Conservation (phyloP, 2,113 vertebrate species). For the Lutjanus erythropterus region DNA sequence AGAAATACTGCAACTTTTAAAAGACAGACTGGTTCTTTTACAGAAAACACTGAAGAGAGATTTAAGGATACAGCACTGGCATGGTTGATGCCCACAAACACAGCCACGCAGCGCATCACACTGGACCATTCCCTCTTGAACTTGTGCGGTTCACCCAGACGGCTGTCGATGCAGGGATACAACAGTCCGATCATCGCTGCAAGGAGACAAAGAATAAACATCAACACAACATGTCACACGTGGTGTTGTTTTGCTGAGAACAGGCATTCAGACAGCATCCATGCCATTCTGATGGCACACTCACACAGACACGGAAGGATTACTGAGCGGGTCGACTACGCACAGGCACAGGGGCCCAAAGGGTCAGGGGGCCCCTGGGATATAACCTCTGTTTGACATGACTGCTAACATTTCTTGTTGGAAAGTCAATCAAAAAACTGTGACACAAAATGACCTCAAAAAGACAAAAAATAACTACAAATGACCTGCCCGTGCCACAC, state of each 20-base stretch:
- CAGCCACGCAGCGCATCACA: conserved; percentile 97
- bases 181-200: conserved; percentile 94
- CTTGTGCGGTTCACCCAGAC: conserved; percentile 94
- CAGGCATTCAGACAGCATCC: not conserved
- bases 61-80: conserved; percentile 97
- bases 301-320: not conserved
- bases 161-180: conserved; percentile 96
- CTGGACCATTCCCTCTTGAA: conserved; percentile 99
- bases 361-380: not conserved
- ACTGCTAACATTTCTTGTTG: too few relatives aligned
- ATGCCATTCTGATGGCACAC: too few relatives aligned
- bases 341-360: not conserved
- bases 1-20: too few relatives aligned
- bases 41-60: not conserved
- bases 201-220: not conserved
- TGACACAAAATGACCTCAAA: too few relatives aligned
- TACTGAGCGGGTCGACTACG: not conserved
- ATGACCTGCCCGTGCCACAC: too few relatives aligned
- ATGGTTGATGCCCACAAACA: conserved; percentile 98
- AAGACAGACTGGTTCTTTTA: not conserved
- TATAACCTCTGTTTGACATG: not conserved
- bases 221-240: not conserved
- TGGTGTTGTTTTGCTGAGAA: conserved; percentile 1
- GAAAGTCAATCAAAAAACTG: too few relatives aligned
- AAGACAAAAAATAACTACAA: too few relatives aligned